phyloP scores from a whole-genome alignment of 2,797 vertebrate genomes.

The Melanotaenia trifasciata region DNA sequence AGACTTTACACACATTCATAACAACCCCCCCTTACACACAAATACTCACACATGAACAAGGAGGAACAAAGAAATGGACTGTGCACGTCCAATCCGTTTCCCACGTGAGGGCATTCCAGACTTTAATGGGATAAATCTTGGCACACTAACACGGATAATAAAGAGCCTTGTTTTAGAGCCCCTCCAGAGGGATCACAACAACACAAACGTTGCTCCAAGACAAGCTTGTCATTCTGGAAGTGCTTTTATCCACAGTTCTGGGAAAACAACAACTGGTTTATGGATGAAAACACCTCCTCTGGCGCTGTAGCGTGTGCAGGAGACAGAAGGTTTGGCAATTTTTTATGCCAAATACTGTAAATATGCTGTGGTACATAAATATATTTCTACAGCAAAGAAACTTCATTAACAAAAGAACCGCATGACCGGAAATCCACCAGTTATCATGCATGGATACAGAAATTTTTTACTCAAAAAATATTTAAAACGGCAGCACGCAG shows the following conservation, averaged over 20 bases:
- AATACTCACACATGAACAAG: slow-evolving; percentile 35
- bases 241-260: slow-evolving; percentile 11
- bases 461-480: not conserved
- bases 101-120: slow-evolving; percentile 74
- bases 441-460: not conserved
- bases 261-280: not conserved
- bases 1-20: slow-evolving; percentile 52
- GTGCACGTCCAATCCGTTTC: slow-evolving; percentile 62
- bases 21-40: slow-evolving; percentile 32
- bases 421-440: not conserved
- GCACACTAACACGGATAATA: slow-evolving; percentile 58
- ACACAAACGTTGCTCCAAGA: slow-evolving; percentile 32
- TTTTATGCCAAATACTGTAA: slow-evolving; percentile 5
- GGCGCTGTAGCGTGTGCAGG: not conserved
- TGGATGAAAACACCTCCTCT: slow-evolving; percentile 18
- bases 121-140: slow-evolving; percentile 75
- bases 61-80: slow-evolving; percentile 71
- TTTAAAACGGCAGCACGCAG: not conserved
- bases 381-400: not conserved
- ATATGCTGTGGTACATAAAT: not conserved
- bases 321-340: slow-evolving; percentile 1
- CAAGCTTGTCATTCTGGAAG: slow-evolving; percentile 23
- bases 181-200: slow-evolving; percentile 64
- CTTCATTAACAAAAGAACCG: not conserved
- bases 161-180: slow-evolving; percentile 51